Base-by-base conservation (phyloP, 1,140 invertebrate species). In the Riptortus pedestris region DNA sequence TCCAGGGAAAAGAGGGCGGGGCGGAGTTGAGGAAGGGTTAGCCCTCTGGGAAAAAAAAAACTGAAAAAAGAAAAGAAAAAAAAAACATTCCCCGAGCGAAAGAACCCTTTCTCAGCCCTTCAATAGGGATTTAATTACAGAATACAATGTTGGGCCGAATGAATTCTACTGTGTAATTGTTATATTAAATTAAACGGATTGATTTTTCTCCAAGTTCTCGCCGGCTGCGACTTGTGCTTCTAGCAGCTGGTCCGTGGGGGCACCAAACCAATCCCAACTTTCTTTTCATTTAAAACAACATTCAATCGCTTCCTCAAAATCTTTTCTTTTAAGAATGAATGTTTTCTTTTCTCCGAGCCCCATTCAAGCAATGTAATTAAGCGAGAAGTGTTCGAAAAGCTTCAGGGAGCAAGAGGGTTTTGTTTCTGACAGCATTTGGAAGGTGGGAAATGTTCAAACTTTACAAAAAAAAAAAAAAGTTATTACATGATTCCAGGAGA, bases 101-200 rank as follows among this genome's bases (percentile, higher is more conserved):
- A 63, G 62, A 62, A 62, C 24, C 61, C 38, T 60, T 62, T 62
- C 61, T 63, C 63, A 63, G 63, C 31, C 60, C 38, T 55, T 60
- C 65, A 58, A 66, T 64, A 66, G 62, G 43, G 65, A 60, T 66
- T 66, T 66, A 66, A 66, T 66, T 66, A 66, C 65, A 24, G 28
- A 63, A 62, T 60, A 66, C 61, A 63, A 66, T 66, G 60, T 62
- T 62, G 38, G 28, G 22, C 29, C 57, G 38, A 64, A 66, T 62
- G 55, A 62, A 66, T 66, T 66, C 65, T 63, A 63, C 65, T 63
- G 65, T 66, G 62, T 66, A 66, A 66, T 66, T 66, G 65, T 66
- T 66, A 63, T 64, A 66, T 66, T 66, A 66, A 66, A 66, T 66
- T 66, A 66, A 66, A 66, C 27, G 60, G 43, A 66, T 66, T 47